Evolutionary conservation across 2,888 invertebrate genomes (phyloP), one percentile per base, ranked within the genome.

Genomic region (Antheraea assamensis): DNA sequence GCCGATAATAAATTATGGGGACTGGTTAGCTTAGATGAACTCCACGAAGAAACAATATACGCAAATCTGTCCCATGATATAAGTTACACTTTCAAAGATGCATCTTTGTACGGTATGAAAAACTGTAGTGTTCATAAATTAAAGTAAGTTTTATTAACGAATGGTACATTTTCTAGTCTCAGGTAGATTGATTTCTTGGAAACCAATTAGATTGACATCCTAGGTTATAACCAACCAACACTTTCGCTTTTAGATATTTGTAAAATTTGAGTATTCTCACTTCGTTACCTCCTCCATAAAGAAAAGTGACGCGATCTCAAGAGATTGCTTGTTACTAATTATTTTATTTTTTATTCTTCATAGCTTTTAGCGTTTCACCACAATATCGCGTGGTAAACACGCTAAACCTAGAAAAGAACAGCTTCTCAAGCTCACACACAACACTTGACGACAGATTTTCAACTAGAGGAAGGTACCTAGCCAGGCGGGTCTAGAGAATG

Each of bases 21-120:
- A n/a, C n/a, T 79, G 24, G 74, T 74, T 21, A 47, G 74, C 15
- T 77, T 75, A 7, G 79, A 79, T 52, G 79, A 77, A 49, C 27
- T 79, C 27, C 35, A 35, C 3, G 24, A 73, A 21, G 73, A 74
- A 13, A 31, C 49, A 58, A 47, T 79, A 8, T 27, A 35, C 8
- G 74, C 47, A 27, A 70, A 73, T 35, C 30, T 71, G 0, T 73
- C 73, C 1, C 31, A 73, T 27, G 61, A 19, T 52, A 75, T 17
- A 72, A 74, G 3, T 75, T 76, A 42, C 61, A 42, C 27, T 2
- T 73, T 78, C 0, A 55, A 58, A 10, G 73, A 73, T 24, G 72
- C 73, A n/a, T 66, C 24, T 5, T 30, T 78, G 21, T 31, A 31
- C 1, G 78, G 78, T 2, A n/a, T 78, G 21, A 76, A 71, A 15